These are phyloP conservation scores for Rhadinocentrus ornatus DNA, from an alignment of 2,797 vertebrate genomes.

Conservation along the genomic window DNA sequence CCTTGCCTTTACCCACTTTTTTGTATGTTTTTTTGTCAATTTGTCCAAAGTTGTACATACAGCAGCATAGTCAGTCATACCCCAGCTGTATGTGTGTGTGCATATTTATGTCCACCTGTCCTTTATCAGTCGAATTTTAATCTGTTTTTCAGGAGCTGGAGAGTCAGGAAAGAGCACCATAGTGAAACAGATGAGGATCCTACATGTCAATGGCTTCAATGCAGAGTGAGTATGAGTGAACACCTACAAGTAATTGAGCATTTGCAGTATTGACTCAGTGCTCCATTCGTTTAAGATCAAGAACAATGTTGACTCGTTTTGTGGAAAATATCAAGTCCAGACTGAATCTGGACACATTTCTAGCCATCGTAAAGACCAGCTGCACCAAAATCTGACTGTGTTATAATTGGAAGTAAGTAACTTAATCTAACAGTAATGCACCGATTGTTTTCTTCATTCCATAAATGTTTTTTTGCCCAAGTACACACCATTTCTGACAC, in stretches of 20 bases:
- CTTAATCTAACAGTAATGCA: neutral
- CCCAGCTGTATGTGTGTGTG: neutral
- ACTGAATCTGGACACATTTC: neutral
- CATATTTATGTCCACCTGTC: conserved; percentile 5
- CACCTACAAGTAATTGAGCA: neutral
- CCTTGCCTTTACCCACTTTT: neutral
- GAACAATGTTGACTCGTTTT: neutral
- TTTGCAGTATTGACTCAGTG: neutral
- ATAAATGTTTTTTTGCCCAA: neutral
- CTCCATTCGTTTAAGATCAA: neutral
- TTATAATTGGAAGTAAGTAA: neutral
- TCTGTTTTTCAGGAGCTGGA: conserved; percentile 88
- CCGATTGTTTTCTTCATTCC: neutral
- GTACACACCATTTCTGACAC: neutral
- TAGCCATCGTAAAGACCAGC: neutral
- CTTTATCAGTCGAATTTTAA: conserved; percentile 9
- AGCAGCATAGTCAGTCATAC: conserved; percentile 1
- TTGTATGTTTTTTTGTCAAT: neutral
- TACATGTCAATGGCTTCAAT: conserved; percentile 99
- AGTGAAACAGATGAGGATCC: conserved; percentile 98
- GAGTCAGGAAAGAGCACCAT: conserved; percentile 99
- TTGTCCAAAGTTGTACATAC: conserved; percentile 5
- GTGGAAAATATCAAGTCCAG: neutral
- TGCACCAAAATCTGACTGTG: neutral
- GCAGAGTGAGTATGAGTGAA: conserved; percentile 90